Conservation (phyloP, 2,888 invertebrate genomes). For the Chalcosyrphus nemorum region DNA sequence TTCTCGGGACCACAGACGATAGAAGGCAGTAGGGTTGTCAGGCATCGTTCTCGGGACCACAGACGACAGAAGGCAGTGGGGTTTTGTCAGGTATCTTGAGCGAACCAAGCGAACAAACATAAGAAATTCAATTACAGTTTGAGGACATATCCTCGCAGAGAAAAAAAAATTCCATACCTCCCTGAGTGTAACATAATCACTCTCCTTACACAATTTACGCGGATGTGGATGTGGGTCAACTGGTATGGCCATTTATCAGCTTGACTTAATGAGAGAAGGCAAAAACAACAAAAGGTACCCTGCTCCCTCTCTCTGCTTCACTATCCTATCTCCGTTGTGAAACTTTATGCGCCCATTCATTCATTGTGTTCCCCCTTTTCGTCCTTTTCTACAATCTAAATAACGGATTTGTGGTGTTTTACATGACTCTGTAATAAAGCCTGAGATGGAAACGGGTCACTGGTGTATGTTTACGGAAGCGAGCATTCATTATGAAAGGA, state of each 20-base stretch:
- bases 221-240: slow-evolving; percentile 66
- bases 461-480: slow-evolving; percentile 63
- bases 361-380: slow-evolving; percentile 42
- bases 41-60: too few species aligned
- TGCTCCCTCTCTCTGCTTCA: slow-evolving; percentile 8
- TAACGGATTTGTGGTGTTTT: slow-evolving; percentile 64
- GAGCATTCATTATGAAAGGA: slow-evolving; percentile 48
- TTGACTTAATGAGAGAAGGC: slow-evolving; percentile 61
- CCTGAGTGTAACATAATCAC: slow-evolving; percentile 47
- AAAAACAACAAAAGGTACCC: slow-evolving; percentile 2
- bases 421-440: slow-evolving; percentile 60
- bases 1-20: too few species aligned
- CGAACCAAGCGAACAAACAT: too few species aligned
- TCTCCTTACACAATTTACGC: slow-evolving; percentile 64
- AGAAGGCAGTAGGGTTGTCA: too few species aligned
- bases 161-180: too few species aligned
- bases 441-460: slow-evolving; percentile 59
- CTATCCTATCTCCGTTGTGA: slow-evolving; percentile 58
- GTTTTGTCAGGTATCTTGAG: too few species aligned
- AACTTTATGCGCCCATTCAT: slow-evolving; percentile 62
- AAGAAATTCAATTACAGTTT: too few species aligned
- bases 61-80: too few species aligned
- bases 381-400: slow-evolving; percentile 65
- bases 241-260: slow-evolving; percentile 63
- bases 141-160: too few species aligned